Conservation (phyloP, 53 echinoderm and acorn worm genomes). For the Antedon mediterranea region DNA sequence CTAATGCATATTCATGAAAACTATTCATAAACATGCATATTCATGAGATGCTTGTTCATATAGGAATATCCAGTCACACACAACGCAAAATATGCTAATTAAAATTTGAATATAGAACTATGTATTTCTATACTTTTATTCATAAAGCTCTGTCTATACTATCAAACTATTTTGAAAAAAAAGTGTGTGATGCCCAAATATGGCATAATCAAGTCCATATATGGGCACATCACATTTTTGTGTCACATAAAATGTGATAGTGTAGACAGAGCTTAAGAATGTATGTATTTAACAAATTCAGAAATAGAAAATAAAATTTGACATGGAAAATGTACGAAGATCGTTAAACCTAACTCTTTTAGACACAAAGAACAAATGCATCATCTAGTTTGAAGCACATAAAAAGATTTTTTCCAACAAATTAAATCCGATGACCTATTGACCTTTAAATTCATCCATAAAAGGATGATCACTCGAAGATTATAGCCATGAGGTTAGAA, state of each 20-base stretch:
- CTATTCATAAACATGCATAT: background rate
- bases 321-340: too few species aligned
- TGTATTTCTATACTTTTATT: too few species aligned
- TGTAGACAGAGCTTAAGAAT: too few species aligned
- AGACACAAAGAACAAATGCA: background rate
- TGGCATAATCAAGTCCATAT: too few species aligned
- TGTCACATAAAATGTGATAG: too few species aligned
- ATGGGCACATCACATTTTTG: too few species aligned
- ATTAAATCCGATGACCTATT: background rate
- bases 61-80: background rate
- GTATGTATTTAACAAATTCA: too few species aligned
- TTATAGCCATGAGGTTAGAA: background rate
- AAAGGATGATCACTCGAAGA: background rate
- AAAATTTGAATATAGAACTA: too few species aligned
- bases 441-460: background rate
- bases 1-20: background rate
- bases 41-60: background rate
- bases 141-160: too few species aligned
- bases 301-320: background rate
- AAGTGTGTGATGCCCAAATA: too few species aligned
- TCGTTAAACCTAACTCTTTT: too few species aligned
- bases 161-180: too few species aligned
- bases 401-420: background rate
- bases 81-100: background rate
- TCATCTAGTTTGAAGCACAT: background rate